phyloP scores from a whole-genome alignment of 2,113 vertebrate species.

The Chionis minor region DNA sequence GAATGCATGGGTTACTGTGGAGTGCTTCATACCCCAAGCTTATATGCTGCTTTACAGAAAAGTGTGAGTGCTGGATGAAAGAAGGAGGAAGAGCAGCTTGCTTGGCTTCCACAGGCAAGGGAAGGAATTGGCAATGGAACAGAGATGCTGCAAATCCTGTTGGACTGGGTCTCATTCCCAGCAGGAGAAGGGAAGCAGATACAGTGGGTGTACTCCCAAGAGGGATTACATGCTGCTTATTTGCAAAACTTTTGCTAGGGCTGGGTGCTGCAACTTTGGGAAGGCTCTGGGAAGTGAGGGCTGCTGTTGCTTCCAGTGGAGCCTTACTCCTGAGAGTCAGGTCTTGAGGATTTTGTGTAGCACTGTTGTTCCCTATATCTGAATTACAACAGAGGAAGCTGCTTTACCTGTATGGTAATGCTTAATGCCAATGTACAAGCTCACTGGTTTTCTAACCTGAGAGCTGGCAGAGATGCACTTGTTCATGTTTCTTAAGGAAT shows the following conservation, averaged over 20 bases:
- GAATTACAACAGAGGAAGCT: neutral
- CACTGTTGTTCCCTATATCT: rapidly evolving
- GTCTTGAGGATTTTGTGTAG: neutral
- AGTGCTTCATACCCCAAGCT: neutral
- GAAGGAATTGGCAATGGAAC: neutral
- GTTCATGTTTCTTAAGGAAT: neutral
- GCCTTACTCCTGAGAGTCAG: neutral
- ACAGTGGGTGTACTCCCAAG: neutral
- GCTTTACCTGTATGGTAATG: neutral
- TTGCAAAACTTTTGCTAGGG: neutral
- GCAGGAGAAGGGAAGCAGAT: neutral
- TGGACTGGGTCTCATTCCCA: rapidly evolving
- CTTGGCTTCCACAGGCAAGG: neutral
- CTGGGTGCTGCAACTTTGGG: neutral
- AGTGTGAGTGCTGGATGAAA: neutral
- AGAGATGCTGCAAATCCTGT: neutral
- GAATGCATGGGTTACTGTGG: neutral
- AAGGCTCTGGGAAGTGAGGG: neutral
- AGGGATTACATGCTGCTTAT: rapidly evolving
- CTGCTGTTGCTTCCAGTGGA: neutral
- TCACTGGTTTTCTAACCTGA: neutral
- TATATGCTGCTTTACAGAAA: neutral
- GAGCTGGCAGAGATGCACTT: neutral
- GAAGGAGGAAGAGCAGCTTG: neutral
- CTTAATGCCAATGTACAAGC: neutral